These are phyloP conservation scores for Leptocoma aspasia DNA, from an alignment of 2,113 vertebrate species.

Conservation along the genomic window DNA sequence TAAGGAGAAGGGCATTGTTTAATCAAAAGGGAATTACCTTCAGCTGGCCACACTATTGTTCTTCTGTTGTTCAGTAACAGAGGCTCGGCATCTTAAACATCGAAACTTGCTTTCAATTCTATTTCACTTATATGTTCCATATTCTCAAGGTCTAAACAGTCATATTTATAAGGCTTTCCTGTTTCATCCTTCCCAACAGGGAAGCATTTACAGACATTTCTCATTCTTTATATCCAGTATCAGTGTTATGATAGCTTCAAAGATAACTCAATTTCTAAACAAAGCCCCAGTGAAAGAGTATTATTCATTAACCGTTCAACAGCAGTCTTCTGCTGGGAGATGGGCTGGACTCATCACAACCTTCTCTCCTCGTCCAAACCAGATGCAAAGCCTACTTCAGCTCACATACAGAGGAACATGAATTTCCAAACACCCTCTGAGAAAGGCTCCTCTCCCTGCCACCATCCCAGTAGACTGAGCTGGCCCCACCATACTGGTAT, in stretches of 20 bases:
- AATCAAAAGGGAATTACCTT: no score
- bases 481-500: accelerated
- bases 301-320: background rate
- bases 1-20: no score
- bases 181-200: no score
- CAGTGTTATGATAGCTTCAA: background rate
- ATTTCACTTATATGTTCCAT: no score
- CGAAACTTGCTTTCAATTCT: no score
- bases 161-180: no score
- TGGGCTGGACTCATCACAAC: background rate
- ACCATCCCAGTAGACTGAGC: accelerated
- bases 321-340: background rate
- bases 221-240: background rate
- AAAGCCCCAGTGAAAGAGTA: background rate
- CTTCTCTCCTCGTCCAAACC: background rate
- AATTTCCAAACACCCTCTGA: background rate
- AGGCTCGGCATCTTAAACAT: no score
- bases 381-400: background rate
- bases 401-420: accelerated
- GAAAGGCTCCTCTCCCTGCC: background rate
- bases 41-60: no score
- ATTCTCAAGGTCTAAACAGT: no score
- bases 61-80: no score
- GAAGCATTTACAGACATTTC: background rate
- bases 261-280: background rate